Base-by-base conservation (phyloP, 2,797 vertebrate species). In the Muscicapa comitata region DNA sequence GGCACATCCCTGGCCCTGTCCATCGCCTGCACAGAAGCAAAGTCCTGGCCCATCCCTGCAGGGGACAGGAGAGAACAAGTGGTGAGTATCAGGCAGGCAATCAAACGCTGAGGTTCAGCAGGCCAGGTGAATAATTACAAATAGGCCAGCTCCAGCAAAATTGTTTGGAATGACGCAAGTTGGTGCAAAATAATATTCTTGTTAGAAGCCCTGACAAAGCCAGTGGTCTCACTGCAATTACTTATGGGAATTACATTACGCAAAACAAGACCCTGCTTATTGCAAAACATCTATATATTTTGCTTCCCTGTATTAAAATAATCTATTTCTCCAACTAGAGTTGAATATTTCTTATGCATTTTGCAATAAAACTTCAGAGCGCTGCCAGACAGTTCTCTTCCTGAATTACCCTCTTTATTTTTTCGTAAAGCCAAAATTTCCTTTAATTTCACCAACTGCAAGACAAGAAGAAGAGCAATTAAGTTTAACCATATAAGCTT, bases 151-250 rank as follows among this genome's bases (percentile, higher is more conserved):
- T 73, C 7, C 8, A 86, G 62, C 55, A 66, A 94, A 96, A 90
- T 78, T 67, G 14, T 65, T 91, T 57, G 65, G 72, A 92, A 54
- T 95, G 76, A 86, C 11, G 59, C 95, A 94, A 90, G 89, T 75
- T 70, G 48, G 73, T 88, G 80, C 86, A 94, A 90, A 94, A 81
- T 40, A 66, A 70, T 54, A 57, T 57, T 79, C 8, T 9, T 80
- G 85, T 74, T 78, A 91, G 91, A 93, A 93, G 76, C 84, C 89
- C 75, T 72, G 82, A 65, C 54, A 84, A 51, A 85, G 59, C 58
- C 91, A 95, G 92, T 96, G 94, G 89, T 96, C 91, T 90, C 92
- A 23, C n/a, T 79, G 90, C 59, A 67, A 76, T 93, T 88, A 94
- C 65, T 95, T 79, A 63, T 43, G 42, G 21, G 82, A 95, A 91